These are phyloP conservation scores for Casuarius casuarius DNA, from an alignment of 2,113 vertebrate species.

Conservation along the genomic window DNA sequence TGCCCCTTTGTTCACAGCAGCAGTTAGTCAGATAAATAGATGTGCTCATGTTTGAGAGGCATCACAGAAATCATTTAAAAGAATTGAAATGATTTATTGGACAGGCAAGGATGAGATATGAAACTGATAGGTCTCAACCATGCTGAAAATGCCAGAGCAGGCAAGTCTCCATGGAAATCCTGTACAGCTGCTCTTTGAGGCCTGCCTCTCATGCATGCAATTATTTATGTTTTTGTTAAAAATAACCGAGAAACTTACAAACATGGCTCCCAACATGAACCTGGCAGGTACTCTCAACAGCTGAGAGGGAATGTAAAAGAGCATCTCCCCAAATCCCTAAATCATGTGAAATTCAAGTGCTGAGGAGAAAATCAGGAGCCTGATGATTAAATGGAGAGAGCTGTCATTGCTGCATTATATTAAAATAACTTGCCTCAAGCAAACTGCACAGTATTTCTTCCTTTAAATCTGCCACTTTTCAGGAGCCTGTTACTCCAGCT, in stretches of 20 bases:
- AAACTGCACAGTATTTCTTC: conserved; percentile 60
- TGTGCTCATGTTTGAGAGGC: neutral
- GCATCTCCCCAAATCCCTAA: conserved; percentile 26
- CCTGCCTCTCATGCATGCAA: neutral
- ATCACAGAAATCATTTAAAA: conserved; percentile 1
- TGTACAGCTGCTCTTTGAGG: neutral
- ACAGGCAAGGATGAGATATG: neutral
- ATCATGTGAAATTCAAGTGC: conserved; percentile 61
- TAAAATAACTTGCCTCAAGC: conserved; percentile 79
- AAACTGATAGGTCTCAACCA: neutral
- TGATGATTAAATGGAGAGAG: conserved; percentile 71
- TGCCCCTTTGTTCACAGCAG: neutral
- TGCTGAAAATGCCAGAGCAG: neutral
- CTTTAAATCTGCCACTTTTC: conserved; percentile 77
- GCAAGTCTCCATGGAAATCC: neutral
- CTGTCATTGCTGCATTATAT: conserved; percentile 75
- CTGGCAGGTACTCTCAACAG: neutral
- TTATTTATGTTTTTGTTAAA: conserved; percentile 66
- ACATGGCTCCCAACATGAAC: conserved; percentile 7
- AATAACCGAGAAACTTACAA: conserved; percentile 61
- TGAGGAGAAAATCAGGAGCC: conserved; percentile 61
- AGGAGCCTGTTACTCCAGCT: conserved; percentile 61
- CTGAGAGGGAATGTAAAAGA: conserved; percentile 34
- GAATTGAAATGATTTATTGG: conserved; percentile 6
- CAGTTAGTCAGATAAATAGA: neutral